These are phyloP conservation scores for Melanotaenia nigrans DNA, from an alignment of 2,797 vertebrate species.

Conservation along the genomic window DNA sequence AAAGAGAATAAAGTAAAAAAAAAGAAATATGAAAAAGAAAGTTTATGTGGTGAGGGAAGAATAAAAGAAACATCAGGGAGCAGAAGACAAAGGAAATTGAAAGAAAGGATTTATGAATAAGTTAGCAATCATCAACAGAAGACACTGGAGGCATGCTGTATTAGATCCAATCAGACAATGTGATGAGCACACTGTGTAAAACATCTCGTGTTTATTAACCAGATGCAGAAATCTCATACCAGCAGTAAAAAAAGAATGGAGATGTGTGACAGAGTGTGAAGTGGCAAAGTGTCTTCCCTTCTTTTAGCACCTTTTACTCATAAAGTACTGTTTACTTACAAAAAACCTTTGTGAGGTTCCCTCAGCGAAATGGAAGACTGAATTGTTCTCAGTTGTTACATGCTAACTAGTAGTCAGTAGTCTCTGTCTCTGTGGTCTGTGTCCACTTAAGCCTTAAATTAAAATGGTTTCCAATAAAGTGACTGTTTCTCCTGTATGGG, in stretches of 20 bases:
- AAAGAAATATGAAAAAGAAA: background rate
- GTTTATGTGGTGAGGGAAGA: background rate
- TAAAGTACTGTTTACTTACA: background rate
- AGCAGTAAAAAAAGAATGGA: background rate
- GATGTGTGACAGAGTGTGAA: background rate
- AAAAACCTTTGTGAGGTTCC: background rate
- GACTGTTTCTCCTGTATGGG: constrained; percentile 45
- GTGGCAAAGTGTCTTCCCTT: background rate
- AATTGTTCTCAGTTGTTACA: background rate
- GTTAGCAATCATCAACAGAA: background rate
- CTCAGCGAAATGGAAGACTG: too few relatives aligned
- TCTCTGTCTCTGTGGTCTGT: constrained; percentile 26
- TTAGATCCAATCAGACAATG: background rate
- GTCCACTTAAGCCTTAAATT: constrained; percentile 32
- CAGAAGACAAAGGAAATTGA: background rate
- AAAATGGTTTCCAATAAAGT: constrained; percentile 42
- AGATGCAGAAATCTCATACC: background rate
- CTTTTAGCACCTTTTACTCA: background rate
- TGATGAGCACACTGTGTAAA: background rate
- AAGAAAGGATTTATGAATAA: background rate
- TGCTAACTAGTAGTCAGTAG: constrained; percentile 2
- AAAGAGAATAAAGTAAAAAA: background rate
- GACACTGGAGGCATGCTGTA: background rate
- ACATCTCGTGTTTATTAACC: background rate
- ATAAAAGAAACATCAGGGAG: background rate